Base-by-base conservation (phyloP, 2,797 vertebrate species). In the Crenuchus spilurus region DNA sequence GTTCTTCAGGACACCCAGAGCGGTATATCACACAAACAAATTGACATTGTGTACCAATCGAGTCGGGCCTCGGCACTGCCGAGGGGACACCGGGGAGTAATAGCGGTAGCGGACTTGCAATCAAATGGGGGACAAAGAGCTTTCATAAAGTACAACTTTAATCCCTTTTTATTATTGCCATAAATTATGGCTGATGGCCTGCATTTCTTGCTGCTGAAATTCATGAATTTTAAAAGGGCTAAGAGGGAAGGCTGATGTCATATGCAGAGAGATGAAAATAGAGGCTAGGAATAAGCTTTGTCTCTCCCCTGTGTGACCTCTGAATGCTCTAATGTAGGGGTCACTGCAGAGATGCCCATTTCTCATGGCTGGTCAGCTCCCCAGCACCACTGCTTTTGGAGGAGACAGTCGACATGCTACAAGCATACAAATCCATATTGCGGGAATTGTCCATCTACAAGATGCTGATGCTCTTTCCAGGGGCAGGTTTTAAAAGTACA, bases 141-240 rank as follows among this genome's bases (percentile, higher is more conserved):
- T 35, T 75, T 77, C 51, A 79, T 77, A 49, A 77, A 73, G 78
- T 66, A 20, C 57, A 63, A 42, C 74, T 84, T 80, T 76, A 78
- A 80, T 82, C 76, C 18, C 70, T 28, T 83, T 83, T 81, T 82
- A 81, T 84, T 78, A 74, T 70, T 46, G 62, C 72, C 67, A 68
- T 82, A 84, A 81, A 82, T 84, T 79, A 76, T 55, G 46, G 74
- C 70, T 62, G 70, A 52, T 52, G 58, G 37, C 60, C 60, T 28
- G 63, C 24, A 5, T 48, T 16, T 46, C 61, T 31, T 37, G 31
- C 78, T 42, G 54, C 68, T 60, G 51, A 76, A 70, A 75, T 76
- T 77, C 79, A 83, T 85, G 75, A 77, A 81, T 84, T 79, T 84
- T 79, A 84, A 84, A 79, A 68, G 33, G 20, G 46, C 20, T 57